These are phyloP conservation scores for Campylomormyrus numenius DNA, from an alignment of 2,113 vertebrate genomes.

Conservation along the genomic window DNA sequence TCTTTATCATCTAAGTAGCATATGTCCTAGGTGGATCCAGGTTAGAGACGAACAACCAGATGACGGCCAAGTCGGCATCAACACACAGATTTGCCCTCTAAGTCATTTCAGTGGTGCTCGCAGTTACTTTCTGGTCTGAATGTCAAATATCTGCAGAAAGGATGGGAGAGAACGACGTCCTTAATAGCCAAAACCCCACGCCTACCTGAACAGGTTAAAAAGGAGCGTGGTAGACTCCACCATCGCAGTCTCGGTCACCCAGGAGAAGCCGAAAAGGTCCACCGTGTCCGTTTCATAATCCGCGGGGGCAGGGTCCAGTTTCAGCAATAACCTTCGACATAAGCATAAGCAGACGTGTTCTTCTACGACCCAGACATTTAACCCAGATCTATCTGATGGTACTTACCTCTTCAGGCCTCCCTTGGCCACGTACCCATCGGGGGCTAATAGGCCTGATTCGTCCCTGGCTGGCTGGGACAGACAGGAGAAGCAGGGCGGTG, in stretches of 20 bases:
- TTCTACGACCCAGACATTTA: not conserved
- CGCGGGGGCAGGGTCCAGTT: slow-evolving; percentile 80
- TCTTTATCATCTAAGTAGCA: not conserved
- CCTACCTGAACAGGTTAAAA: slow-evolving; percentile 84
- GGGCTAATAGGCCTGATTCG: slow-evolving; percentile 55
- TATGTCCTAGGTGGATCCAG: not conserved
- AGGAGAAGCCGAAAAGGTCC: slow-evolving; percentile 85
- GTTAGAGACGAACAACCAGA: not conserved
- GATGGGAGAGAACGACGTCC: not conserved
- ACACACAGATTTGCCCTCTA: not conserved
- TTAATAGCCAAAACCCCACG: not conserved
- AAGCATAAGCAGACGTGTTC: not conserved
- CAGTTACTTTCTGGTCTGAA: not conserved
- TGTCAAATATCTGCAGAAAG: not conserved
- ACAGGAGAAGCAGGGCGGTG: slow-evolving; percentile 73
- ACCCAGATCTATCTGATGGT: not conserved
- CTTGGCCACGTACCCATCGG: slow-evolving; percentile 70
- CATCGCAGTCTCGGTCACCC: slow-evolving; percentile 86
- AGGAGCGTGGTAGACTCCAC: slow-evolving; percentile 78
- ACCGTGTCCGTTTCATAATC: slow-evolving; percentile 77
- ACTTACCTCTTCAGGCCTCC: slow-evolving; percentile 81
- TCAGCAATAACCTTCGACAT: slow-evolving; percentile 69
- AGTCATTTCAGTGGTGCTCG: not conserved
- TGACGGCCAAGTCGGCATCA: not conserved
- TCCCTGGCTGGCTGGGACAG: slow-evolving; percentile 55